A percentile compares a stretch with the other conserved stretches of the same genome.
These are phyloP conservation scores for Pelusios castaneus DNA, from an alignment of 2,113 vertebrate genomes.

Conservation along the genomic window DNA sequence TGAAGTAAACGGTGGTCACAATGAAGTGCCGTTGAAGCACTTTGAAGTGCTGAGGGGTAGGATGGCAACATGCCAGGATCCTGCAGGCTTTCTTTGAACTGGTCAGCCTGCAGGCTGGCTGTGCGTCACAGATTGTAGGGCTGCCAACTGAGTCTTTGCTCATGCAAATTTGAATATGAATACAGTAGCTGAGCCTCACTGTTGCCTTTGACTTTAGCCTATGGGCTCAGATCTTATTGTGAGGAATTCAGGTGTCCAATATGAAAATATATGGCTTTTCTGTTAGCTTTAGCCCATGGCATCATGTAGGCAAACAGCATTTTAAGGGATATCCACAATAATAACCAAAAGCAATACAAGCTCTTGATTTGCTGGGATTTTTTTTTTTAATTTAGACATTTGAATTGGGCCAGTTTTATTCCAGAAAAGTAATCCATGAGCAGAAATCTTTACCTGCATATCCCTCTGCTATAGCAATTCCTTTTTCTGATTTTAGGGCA, in stretches of 20 bases:
- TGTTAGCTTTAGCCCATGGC: neutral
- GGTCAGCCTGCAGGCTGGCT: neutral
- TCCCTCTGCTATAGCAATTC: neutral
- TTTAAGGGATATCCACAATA: neutral
- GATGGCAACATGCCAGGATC: neutral
- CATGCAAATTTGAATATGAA: neutral
- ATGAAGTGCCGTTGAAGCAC: fast-evolving
- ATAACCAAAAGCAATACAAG: neutral
- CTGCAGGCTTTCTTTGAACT: neutral
- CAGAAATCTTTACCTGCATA: neutral
- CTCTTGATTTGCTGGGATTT: slow-evolving; percentile 18
- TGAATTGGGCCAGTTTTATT: neutral
- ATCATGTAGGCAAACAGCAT: neutral
- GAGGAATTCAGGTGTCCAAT: neutral
- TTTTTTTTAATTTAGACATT: slow-evolving; percentile 4
- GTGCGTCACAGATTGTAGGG: neutral
- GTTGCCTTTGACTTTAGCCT: neutral
- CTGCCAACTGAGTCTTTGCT: neutral
- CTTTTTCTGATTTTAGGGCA: neutral
- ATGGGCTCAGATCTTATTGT: neutral
- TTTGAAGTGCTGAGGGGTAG: fast-evolving
- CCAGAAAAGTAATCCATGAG: neutral
- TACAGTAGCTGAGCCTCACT: neutral
- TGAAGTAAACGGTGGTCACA: neutral
- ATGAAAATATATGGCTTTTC: neutral